Evolutionary conservation across 2,888 invertebrate species (phyloP).

Genomic region (Pinctada fucata): DNA sequence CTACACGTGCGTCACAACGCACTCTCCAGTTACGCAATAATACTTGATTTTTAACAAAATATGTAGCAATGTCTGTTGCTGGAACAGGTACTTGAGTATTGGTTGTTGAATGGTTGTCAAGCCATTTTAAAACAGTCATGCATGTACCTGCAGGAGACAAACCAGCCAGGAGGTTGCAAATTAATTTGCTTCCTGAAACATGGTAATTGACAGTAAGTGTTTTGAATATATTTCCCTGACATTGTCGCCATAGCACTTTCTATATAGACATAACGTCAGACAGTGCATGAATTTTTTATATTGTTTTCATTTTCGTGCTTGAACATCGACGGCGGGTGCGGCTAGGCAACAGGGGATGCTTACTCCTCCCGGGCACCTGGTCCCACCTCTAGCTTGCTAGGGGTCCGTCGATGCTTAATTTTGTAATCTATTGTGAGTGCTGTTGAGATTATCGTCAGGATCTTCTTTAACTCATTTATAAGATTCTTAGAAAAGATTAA

Average conservation of each 20-base stretch:
- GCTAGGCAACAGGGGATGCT: too few species aligned
- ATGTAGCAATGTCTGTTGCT: background rate
- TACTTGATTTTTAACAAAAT: constrained; percentile 19
- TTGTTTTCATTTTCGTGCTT: too few species aligned
- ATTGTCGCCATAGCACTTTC: too few species aligned
- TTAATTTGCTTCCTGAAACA: constrained; percentile 6
- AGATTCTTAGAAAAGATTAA: constrained; percentile 8
- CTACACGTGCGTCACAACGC: constrained; percentile 2
- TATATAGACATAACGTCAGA: too few species aligned
- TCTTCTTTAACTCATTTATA: background rate
- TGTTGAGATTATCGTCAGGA: too few species aligned
- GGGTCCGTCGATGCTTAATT: too few species aligned
- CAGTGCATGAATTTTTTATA: too few species aligned
- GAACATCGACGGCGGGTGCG: too few species aligned
- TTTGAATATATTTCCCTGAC: too few species aligned
- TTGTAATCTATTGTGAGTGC: too few species aligned
- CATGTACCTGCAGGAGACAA: background rate
- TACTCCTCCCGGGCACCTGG: too few species aligned
- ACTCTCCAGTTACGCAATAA: constrained; percentile 23
- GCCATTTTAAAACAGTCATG: background rate
- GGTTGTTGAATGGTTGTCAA: background rate
- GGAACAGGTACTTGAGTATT: background rate
- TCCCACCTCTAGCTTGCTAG: too few species aligned
- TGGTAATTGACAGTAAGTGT: background rate
- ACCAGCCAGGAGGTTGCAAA: constrained; percentile 1